A percentile compares a stretch with the other conserved stretches of the same genome.
Evolutionary conservation across 2,888 invertebrate genomes (phyloP).

Genomic region (Calephelis perditalis): DNA sequence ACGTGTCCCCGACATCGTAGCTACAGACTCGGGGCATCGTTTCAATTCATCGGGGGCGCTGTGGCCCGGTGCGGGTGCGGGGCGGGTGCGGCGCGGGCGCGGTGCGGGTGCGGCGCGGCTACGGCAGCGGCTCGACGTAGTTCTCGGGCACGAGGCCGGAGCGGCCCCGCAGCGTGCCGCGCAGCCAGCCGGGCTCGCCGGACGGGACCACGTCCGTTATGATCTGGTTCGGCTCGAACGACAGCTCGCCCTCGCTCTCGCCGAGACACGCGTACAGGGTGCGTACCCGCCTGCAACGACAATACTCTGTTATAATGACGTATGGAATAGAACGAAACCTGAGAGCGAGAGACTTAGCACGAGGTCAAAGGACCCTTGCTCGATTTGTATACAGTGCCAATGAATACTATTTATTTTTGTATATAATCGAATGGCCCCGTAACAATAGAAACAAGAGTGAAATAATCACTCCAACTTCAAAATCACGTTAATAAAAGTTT

Average conservation of each 20-base stretch:
- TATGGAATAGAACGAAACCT: too few relatives aligned
- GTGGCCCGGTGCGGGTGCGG: neutral
- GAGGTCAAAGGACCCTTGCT: too few relatives aligned
- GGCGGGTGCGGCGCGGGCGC: conserved; percentile 21
- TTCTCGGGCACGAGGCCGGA: conserved; percentile 97
- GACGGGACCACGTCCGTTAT: conserved; percentile 96
- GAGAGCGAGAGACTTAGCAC: too few relatives aligned
- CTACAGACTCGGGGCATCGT: neutral
- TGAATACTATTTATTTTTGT: too few relatives aligned
- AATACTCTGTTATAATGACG: neutral
- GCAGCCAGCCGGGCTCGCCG: conserved; percentile 98
- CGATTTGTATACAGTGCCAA: too few relatives aligned
- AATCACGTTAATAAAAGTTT: too few relatives aligned
- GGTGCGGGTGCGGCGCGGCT: conserved; percentile 37
- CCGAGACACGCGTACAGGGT: conserved; percentile 97
- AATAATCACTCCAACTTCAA: too few relatives aligned
- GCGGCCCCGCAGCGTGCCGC: conserved; percentile 94
- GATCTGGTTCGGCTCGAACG: conserved; percentile 99
- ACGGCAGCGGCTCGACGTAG: conserved; percentile 93
- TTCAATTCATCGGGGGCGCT: neutral
- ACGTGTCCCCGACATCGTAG: too few relatives aligned
- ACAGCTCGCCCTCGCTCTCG: conserved; percentile 97
- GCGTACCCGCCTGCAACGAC: conserved; percentile 84
- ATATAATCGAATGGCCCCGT: too few relatives aligned
- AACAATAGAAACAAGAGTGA: too few relatives aligned